These are phyloP conservation scores for Oreonectes daqikongensis DNA, from an alignment of 2,797 vertebrate species.

Conservation along the genomic window DNA sequence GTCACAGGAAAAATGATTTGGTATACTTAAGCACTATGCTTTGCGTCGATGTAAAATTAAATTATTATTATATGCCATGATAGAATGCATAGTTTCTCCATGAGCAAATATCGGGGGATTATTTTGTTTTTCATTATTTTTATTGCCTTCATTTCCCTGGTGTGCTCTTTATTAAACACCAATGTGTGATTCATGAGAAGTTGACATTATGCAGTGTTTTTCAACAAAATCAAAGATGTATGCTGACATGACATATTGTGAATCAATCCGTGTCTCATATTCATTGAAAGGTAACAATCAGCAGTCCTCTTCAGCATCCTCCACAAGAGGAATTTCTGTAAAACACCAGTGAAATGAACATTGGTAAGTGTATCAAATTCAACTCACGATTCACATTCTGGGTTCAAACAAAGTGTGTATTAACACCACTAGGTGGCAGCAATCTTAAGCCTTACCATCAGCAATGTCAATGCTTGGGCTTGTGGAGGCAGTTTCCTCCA, in stretches of 20 bases:
- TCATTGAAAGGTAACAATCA: constrained; percentile 44
- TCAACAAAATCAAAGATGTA: constrained; percentile 28
- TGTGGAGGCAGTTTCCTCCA: constrained; percentile 71
- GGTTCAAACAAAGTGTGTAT: neutral
- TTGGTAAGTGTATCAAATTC: neutral
- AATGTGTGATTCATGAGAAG: constrained; percentile 1
- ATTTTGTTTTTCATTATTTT: neutral
- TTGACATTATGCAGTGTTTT: neutral
- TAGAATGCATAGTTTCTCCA: constrained; percentile 30
- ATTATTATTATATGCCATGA: neutral
- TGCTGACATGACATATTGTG: constrained; percentile 24
- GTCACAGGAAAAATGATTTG: constrained; percentile 1
- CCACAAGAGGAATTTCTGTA: constrained; percentile 86
- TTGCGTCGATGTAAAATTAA: neutral
- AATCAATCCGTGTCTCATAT: constrained; percentile 31
- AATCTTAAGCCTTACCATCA: constrained; percentile 75
- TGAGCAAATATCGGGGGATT: neutral
- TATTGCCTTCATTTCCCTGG: constrained; percentile 34
- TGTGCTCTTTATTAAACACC: constrained; percentile 30
- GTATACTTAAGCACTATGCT: neutral
- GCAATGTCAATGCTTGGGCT: constrained; percentile 82
- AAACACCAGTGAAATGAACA: constrained; percentile 47
- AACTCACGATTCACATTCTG: neutral
- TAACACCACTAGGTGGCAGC: constrained; percentile 1
- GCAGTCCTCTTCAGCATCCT: constrained; percentile 73